Percentiles rank a stretch among this genome's conserved stretches.
Conservation (phyloP, 2,797 vertebrate genomes). For the Ceryle rudis region DNA sequence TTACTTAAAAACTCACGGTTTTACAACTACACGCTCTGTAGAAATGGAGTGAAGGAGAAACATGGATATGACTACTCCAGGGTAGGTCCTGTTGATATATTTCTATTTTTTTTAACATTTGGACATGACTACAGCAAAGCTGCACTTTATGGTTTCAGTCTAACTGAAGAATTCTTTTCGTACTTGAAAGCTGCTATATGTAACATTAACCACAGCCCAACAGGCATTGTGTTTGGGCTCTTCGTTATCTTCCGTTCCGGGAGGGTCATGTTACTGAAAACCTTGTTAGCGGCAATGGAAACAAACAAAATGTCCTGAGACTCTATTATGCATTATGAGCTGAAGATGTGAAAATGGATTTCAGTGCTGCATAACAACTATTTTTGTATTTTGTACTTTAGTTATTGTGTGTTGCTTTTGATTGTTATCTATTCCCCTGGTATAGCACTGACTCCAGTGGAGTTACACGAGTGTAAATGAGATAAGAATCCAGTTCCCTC, state of each 20-base stretch:
- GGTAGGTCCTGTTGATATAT: conserved; percentile 76
- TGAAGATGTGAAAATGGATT: conserved; percentile 27
- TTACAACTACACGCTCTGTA: conserved; percentile 96
- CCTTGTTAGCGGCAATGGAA: background rate
- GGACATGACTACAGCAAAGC: background rate
- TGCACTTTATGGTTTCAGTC: background rate
- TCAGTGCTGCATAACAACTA: background rate
- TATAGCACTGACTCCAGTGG: background rate
- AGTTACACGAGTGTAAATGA: background rate
- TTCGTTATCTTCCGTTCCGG: background rate
- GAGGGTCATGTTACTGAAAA: conserved; percentile 4
- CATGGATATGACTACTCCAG: conserved; percentile 91
- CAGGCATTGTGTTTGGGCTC: background rate
- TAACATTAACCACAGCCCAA: background rate
- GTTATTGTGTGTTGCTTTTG: background rate
- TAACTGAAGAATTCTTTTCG: background rate
- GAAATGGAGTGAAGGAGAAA: conserved; percentile 92
- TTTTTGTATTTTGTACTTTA: conserved; percentile 19
- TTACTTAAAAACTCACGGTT: conserved; percentile 97
- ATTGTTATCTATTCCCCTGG: background rate
- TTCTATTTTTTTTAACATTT: background rate
- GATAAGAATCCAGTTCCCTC: background rate
- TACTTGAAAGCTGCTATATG: background rate
- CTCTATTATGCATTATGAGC: background rate
- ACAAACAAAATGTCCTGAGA: background rate